A percentile compares a stretch with the other conserved stretches of the same genome.
These are phyloP conservation scores for Timema podura DNA, from an alignment of 2,888 invertebrate species.

Conservation along the genomic window DNA sequence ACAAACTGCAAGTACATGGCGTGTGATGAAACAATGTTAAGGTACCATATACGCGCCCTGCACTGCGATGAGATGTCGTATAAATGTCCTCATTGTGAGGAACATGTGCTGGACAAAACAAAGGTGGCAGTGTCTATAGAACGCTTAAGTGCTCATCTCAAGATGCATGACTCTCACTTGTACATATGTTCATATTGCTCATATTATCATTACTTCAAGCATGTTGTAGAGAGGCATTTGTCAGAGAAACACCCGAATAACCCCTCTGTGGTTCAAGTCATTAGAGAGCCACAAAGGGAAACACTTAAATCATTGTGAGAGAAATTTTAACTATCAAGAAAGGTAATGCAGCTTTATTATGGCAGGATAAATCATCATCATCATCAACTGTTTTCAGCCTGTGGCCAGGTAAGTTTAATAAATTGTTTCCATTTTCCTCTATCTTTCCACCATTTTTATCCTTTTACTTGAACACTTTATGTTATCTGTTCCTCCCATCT, in stretches of 20 bases:
- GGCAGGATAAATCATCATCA: no score
- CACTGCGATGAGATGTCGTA: conserved; percentile 54
- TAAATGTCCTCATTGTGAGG: conserved; percentile 44
- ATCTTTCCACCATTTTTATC: no score
- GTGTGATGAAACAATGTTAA: conserved; percentile 65
- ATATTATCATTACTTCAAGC: conserved; percentile 59
- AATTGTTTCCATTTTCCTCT: no score
- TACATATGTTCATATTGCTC: conserved; percentile 69
- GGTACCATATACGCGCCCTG: conserved; percentile 66
- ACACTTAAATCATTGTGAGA: no score
- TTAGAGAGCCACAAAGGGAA: no score
- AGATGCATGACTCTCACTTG: conserved; percentile 67
- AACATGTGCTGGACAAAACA: conserved; percentile 39
- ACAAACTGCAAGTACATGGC: conserved; percentile 66
- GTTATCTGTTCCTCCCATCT: no score
- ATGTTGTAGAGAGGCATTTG: conserved; percentile 63
- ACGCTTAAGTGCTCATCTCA: conserved; percentile 66
- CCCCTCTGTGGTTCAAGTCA: conserved; percentile 48
- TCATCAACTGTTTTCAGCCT: no score
- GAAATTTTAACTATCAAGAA: no score
- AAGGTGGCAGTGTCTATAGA: conserved; percentile 49
- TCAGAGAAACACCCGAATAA: conserved; percentile 55
- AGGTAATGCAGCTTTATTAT: no score
- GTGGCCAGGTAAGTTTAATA: no score
- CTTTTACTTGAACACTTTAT: no score